phyloP scores from a whole-genome alignment of 2,888 invertebrate species.

The Hyalella azteca region DNA sequence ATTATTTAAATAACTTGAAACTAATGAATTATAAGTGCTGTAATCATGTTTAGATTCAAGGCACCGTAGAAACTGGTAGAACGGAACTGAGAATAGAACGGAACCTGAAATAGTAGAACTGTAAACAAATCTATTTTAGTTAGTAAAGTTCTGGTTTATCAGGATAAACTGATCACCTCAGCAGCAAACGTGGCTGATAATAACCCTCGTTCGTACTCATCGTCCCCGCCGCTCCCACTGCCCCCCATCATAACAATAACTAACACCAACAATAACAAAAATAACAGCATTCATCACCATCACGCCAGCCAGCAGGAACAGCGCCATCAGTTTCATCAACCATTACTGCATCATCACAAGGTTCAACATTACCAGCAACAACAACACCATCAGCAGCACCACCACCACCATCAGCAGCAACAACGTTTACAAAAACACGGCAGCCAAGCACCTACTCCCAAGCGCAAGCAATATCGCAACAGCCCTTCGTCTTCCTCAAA shows the following conservation, averaged over 20 bases:
- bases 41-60: too few species aligned
- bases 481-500: conserved; percentile 38
- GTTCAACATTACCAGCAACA: neutral
- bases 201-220: conserved; percentile 15
- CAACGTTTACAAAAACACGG: conserved; percentile 8
- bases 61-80: too few species aligned
- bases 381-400: conserved; percentile 9
- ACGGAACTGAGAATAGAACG: too few species aligned
- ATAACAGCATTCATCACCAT: too few species aligned
- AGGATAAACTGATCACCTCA: neutral
- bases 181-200: conserved; percentile 34
- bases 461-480: conserved; percentile 28
- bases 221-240: conserved; percentile 25
- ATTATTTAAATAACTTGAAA: too few species aligned
- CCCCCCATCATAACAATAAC: conserved; percentile 39
- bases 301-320: neutral
- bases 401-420: neutral
- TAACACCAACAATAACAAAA: conserved; percentile 35
- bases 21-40: too few species aligned
- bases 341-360: neutral
- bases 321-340: neutral
- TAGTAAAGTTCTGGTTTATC: neutral
- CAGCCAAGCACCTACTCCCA: conserved; percentile 24
- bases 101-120: too few species aligned
- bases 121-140: too few species aligned